Evolutionary conservation across 2,888 invertebrate genomes (phyloP).

Genomic region (Zygaena filipendulae): DNA sequence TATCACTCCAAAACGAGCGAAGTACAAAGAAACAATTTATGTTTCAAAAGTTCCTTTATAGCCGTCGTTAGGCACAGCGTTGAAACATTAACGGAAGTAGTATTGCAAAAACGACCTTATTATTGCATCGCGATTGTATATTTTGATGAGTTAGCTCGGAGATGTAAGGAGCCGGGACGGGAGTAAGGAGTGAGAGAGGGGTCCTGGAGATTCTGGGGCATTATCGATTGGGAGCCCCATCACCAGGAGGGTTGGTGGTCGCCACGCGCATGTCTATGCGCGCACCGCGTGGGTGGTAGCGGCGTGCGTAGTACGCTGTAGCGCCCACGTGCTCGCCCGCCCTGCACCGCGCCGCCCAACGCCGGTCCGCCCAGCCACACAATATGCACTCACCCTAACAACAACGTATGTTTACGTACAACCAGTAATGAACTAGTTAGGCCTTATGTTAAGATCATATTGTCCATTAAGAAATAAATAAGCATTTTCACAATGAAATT

Average conservation of each 20-base stretch:
- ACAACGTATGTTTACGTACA: too few relatives aligned
- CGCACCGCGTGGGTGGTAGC: conserved; percentile 19
- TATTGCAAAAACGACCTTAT: conserved; percentile 55
- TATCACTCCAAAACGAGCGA: conserved; percentile 24
- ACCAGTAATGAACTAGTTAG: conserved; percentile 19
- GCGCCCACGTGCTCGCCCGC: conserved; percentile 15
- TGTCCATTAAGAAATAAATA: too few relatives aligned
- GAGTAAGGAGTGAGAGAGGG: conserved; percentile 47
- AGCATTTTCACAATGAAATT: too few relatives aligned
- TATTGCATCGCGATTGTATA: conserved; percentile 55
- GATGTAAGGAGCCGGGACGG: conserved; percentile 36
- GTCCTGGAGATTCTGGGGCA: conserved; percentile 48
- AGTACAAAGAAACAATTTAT: conserved; percentile 40
- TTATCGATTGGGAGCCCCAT: conserved; percentile 57
- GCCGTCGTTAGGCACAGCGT: conserved; percentile 46
- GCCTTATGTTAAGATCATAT: too few relatives aligned
- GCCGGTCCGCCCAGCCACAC: too few relatives aligned
- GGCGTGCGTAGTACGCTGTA: too few relatives aligned
- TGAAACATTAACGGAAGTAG: conserved; percentile 36
- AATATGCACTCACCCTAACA: too few relatives aligned
- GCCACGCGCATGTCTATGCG: conserved; percentile 45
- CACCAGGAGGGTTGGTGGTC: conserved; percentile 40
- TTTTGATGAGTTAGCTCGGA: conserved; percentile 47
- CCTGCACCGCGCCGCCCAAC: conserved; percentile 14
- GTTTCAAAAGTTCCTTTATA: conserved; percentile 48